Evolutionary conservation across 2,113 vertebrate genomes (phyloP).

Genomic region (Lagopus muta): DNA sequence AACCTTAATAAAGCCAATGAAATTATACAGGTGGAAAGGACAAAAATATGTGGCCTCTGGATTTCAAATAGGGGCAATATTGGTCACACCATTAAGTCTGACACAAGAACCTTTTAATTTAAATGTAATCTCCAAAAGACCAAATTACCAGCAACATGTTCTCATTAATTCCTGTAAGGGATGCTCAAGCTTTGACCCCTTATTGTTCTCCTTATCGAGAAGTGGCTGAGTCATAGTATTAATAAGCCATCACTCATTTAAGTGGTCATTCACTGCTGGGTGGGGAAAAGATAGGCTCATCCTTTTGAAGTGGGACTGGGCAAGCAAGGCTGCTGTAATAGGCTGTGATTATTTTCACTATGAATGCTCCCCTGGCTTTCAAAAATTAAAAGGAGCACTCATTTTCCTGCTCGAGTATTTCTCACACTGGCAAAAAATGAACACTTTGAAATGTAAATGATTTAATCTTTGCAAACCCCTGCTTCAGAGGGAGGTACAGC

Average conservation of each 20-base stretch:
- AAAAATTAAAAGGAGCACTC: constrained; percentile 60
- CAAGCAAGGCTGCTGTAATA: constrained; percentile 61
- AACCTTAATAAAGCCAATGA: neutral
- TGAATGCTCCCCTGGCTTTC: constrained; percentile 54
- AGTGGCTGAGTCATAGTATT: constrained; percentile 82
- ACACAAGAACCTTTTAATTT: constrained; percentile 61
- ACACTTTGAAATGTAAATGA: constrained; percentile 77
- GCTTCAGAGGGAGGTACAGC: constrained; percentile 63
- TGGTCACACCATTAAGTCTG: constrained; percentile 20
- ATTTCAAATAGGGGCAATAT: neutral
- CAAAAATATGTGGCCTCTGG: neutral
- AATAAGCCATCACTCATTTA: constrained; percentile 82
- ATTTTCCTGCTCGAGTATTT: constrained; percentile 65
- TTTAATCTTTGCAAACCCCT: constrained; percentile 72
- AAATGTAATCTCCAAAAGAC: constrained; percentile 61
- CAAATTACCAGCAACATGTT: constrained; percentile 68
- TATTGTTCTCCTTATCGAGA: constrained; percentile 75
- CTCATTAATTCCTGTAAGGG: constrained; percentile 85
- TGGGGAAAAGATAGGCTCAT: constrained; percentile 64
- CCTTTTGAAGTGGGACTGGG: constrained; percentile 65
- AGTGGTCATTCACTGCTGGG: constrained; percentile 67
- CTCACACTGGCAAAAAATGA: constrained; percentile 70
- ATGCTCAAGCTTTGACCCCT: constrained; percentile 79
- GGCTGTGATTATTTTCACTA: constrained; percentile 68
- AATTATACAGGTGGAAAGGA: constrained; percentile 36